Base-by-base conservation (phyloP, 64 coral and sea anemone genomes). In the Stylophora pistillata region DNA sequence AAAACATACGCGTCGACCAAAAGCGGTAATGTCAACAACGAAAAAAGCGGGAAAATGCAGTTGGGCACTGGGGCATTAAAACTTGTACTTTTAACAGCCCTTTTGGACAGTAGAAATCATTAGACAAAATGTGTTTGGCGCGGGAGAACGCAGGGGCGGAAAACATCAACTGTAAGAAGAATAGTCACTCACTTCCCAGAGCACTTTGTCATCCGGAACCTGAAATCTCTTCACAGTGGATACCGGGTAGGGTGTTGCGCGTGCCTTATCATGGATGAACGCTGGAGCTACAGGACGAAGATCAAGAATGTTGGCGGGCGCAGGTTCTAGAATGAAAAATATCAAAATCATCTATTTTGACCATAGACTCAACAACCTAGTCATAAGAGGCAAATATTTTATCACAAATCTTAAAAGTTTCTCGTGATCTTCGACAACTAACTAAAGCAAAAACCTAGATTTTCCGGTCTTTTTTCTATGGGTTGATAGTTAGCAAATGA, bases 191-290 rank as follows among this genome's bases (percentile, higher is more conserved):
- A 98, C 96, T 52, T 99, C 88, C 97, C 97, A 99, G 13, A 81
- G 55, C 4, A 99, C 97, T 72, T 90, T 90, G 56, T 91, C 91
- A 79, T 99, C 97, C 30, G 90, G 81, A 18, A 99, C 94, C 10
- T 82, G 80, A 74, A 90, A 82, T 80, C 97, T 85, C 27, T 68
- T 92, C 7, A 85, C 76, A 16, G 97, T 93, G 78, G 80, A 93
- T 73, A 74, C 76, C 78, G 97, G 97, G 78, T 99, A 99, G 47
- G 90, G 90, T 11, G 97, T 85, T 30, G 90, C 85, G 16, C 97
- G 90, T 23, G 97, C 87, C 75, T 99, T 99, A 77, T 95, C 82
- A 76, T 99, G 97, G 15, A 99, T 28, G 4, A 95, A 87, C 20
- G 80, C 82, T 68, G 80, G 62, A 15, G 80, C 80, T 23, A 84